phyloP scores from a whole-genome alignment of 2,888 invertebrate genomes.

The Cantharis rufa region DNA sequence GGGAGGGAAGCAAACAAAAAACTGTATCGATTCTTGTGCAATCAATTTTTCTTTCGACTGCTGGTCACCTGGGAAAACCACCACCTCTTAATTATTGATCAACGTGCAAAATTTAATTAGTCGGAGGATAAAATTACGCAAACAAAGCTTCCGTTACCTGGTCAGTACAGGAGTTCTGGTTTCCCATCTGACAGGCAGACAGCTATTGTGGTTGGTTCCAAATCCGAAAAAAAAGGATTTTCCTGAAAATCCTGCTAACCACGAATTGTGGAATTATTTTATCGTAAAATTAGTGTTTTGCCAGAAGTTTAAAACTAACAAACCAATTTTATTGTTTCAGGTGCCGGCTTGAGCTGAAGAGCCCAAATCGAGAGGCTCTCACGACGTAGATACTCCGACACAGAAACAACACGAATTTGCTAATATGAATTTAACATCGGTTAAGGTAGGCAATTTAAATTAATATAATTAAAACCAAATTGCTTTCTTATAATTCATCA shows the following conservation, averaged over 20 bases:
- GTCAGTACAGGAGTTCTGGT: neutral
- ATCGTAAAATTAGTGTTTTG: neutral
- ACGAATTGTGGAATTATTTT: neutral
- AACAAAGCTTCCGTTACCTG: neutral
- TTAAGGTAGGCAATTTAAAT: conserved; percentile 33
- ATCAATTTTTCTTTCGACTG: neutral
- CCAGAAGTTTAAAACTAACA: neutral
- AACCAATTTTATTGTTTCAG: conserved; percentile 12
- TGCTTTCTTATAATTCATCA: too few relatives aligned
- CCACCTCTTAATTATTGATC: neutral
- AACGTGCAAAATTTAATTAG: neutral
- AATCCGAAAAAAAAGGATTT: neutral
- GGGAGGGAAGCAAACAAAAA: neutral
- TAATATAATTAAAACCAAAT: neutral
- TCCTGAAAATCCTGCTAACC: too few relatives aligned
- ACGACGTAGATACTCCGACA: conserved; percentile 9
- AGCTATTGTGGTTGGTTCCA: too few relatives aligned
- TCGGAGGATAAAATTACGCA: neutral
- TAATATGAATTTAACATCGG: conserved; percentile 32
- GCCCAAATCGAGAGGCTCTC: conserved; percentile 5
- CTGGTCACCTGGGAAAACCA: neutral
- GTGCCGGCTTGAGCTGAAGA: conserved; percentile 1
- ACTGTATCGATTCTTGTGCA: neutral
- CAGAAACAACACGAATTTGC: conserved; percentile 21
- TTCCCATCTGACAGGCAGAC: neutral